Evolutionary conservation across 92 coral and sea anemone species (phyloP).

Genomic region (Montipora capitata): DNA sequence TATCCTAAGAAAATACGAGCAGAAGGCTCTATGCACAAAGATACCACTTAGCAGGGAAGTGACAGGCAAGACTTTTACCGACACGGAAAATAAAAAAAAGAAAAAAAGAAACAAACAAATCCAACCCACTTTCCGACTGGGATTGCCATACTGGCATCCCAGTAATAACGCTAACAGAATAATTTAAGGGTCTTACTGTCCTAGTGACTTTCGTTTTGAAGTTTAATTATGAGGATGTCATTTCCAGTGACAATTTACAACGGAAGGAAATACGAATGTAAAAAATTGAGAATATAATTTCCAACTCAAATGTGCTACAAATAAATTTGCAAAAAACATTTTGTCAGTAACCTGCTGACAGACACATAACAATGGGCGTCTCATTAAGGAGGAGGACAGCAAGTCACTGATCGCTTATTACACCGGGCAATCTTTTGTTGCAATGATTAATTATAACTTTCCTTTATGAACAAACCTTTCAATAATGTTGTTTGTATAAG

Average conservation of each 20-base stretch:
- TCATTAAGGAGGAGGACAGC: neutral
- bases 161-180: slow-evolving; percentile 19
- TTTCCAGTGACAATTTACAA: neutral
- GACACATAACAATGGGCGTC: neutral
- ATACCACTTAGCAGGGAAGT: too few relatives aligned
- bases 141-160: too few relatives aligned
- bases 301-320: too few relatives aligned
- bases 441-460: neutral
- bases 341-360: neutral
- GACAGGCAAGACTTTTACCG: too few relatives aligned
- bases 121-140: too few relatives aligned
- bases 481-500: neutral
- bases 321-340: slow-evolving; percentile 7
- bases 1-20: too few relatives aligned
- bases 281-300: neutral
- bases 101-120: too few relatives aligned
- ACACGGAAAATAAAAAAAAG: too few relatives aligned
- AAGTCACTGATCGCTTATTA: neutral
- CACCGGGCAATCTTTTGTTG: neutral
- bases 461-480: neutral
- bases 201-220: neutral
- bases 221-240: neutral
- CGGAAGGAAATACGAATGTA: slow-evolving; percentile 18
- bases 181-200: neutral
- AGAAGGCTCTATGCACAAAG: too few relatives aligned